These are phyloP conservation scores for Scotopteryx bipunctaria DNA, from an alignment of 2,888 invertebrate genomes.

Conservation along the genomic window DNA sequence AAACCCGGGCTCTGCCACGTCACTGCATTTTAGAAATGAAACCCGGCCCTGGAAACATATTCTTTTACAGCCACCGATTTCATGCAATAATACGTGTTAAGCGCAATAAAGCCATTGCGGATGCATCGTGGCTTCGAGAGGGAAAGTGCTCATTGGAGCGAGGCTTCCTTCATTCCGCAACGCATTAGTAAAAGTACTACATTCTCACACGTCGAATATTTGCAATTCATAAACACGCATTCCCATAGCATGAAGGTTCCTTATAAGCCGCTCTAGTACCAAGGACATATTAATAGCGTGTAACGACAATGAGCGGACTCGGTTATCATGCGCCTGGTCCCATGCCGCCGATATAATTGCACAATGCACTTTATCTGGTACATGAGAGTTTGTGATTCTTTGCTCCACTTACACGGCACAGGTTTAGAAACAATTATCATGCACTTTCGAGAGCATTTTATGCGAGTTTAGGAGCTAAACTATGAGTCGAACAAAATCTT, in stretches of 20 bases:
- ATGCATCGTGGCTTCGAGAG: slow-evolving; percentile 64
- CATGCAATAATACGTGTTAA: no score
- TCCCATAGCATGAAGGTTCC: slow-evolving; percentile 45
- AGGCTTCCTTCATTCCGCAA: slow-evolving; percentile 57
- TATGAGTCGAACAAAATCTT: slow-evolving; percentile 14
- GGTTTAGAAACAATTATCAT: slow-evolving; percentile 53
- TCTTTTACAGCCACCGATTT: slow-evolving; percentile 49
- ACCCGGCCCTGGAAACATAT: slow-evolving; percentile 51
- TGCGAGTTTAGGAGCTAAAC: no score
- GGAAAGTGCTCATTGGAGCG: slow-evolving; percentile 71
- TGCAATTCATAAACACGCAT: slow-evolving; percentile 46
- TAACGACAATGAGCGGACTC: slow-evolving; percentile 64
- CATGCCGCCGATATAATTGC: slow-evolving; percentile 64
- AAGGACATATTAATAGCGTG: slow-evolving; percentile 76
- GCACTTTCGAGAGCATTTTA: slow-evolving; percentile 58
- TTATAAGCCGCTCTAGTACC: slow-evolving; percentile 54
- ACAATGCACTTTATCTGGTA: slow-evolving; percentile 76
- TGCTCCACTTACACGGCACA: slow-evolving; percentile 59
- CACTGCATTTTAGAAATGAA: no score
- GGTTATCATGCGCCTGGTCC: slow-evolving; percentile 63
- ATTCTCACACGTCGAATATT: slow-evolving; percentile 51
- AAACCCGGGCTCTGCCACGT: slow-evolving; percentile 49
- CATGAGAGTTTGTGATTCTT: slow-evolving; percentile 69
- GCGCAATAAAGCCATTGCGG: slow-evolving; percentile 53
- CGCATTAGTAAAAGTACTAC: slow-evolving; percentile 62